A percentile compares a stretch with the other conserved stretches of the same genome.
phyloP scores from a whole-genome alignment of 1,140 invertebrate genomes.

The Spodoptera litura region DNA sequence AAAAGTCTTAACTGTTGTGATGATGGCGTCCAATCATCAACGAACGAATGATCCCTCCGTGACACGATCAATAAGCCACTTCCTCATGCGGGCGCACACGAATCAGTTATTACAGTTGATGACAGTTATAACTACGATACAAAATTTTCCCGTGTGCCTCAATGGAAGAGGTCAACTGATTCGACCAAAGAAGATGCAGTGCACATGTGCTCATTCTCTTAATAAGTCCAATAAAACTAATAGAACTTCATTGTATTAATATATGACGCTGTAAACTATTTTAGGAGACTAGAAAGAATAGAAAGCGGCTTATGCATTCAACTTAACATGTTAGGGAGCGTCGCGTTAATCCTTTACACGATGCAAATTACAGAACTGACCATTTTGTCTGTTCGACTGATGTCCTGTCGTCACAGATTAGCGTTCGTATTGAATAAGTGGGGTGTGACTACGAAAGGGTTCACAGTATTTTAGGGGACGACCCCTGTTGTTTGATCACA shows the following conservation, averaged over 20 bases:
- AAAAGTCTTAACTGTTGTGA: conserved; percentile 61
- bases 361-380: conserved; percentile 49
- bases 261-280: conserved; percentile 46
- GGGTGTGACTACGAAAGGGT: conserved; percentile 76
- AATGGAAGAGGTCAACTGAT: conserved; percentile 77
- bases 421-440: conserved; percentile 61
- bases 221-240: conserved; percentile 80
- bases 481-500: conserved; percentile 61
- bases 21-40: conserved; percentile 65
- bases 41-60: conserved; percentile 65
- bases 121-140: conserved; percentile 77
- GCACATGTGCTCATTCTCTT: conserved; percentile 58
- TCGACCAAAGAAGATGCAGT: conserved; percentile 71
- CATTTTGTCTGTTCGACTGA: conserved; percentile 46
- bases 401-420: conserved; percentile 56
- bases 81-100: conserved; percentile 79
- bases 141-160: conserved; percentile 76
- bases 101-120: conserved; percentile 76
- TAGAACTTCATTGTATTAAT: conserved; percentile 75
- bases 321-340: conserved; percentile 24
- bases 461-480: conserved; percentile 69
- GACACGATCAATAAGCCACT: conserved; percentile 79
- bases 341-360: conserved; percentile 42
- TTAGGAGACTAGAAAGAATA: conserved; percentile 32
- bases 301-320: not conserved